Percentiles rank a stretch among this genome's conserved stretches.
Evolutionary conservation across 1,140 invertebrate genomes (phyloP).

Genomic region (Bombus superbus): DNA sequence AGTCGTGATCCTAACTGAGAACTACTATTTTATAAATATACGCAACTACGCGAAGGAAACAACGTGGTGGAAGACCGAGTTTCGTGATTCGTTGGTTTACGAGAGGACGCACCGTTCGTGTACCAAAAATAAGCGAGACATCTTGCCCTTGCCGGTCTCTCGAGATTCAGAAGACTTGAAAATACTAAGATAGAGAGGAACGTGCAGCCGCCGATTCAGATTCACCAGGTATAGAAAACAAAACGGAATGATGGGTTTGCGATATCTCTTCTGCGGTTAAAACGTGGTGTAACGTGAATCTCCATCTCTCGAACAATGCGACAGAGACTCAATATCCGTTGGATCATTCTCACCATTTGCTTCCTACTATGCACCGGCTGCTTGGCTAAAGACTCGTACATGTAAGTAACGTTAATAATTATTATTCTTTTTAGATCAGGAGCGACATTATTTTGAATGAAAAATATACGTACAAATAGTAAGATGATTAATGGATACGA

Average conservation of each 20-base stretch:
- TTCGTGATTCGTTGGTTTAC: conserved; percentile 33
- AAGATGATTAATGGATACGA: not conserved
- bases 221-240: not conserved
- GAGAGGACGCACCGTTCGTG: conserved; percentile 50
- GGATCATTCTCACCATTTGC: not conserved
- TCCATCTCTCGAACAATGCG: not conserved
- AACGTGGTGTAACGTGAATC: not conserved
- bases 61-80: not conserved
- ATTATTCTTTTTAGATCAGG: not conserved
- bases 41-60: conserved; percentile 21
- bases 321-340: not conserved
- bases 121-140: conserved; percentile 65
- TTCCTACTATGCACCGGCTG: conserved; percentile 31
- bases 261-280: not conserved
- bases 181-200: not conserved
- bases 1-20: not conserved
- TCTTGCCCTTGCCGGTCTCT: conserved; percentile 26
- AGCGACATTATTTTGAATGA: not conserved
- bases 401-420: conserved; percentile 63
- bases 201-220: not conserved
- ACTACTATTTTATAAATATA: conserved; percentile 75
- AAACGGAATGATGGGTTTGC: not conserved
- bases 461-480: not conserved
- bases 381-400: conserved; percentile 68
- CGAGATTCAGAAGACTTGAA: conserved; percentile 10